Evolutionary conservation across 2,797 vertebrate genomes (phyloP), one percentile per base, ranked within the genome.

Genomic region (Diglossa cyanea): DNA sequence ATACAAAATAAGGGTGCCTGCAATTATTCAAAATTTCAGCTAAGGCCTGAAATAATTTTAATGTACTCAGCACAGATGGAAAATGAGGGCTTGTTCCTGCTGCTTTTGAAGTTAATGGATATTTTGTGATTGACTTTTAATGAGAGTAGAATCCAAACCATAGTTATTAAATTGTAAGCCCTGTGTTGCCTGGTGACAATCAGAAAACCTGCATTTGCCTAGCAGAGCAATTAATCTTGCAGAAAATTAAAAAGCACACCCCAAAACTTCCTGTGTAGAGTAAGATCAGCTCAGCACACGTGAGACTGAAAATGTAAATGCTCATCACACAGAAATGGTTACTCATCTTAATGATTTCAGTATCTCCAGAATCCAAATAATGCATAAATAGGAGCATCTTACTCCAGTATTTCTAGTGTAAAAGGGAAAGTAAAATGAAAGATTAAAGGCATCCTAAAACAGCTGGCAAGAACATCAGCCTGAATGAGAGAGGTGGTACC

Each of bases 21-120:
- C 42, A 92, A 54, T 89, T 90, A 86, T 62, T 89, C 54, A 83
- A 79, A 87, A 87, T 87, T 91, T 86, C 61, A 77, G 58, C 70
- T 77, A 74, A 80, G 58, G 31, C 51, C 54, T 87, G 74, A 80
- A 95, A 80, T 85, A 67, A 75, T 82, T 81, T 79, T 85, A 63
- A 86, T 90, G 53, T 73, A 86, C 80, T 87, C 86, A 54, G 60
- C 62, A 77, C 80, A 92, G 91, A 93, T 74, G 37, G 82, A 96
- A 90, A 94, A 94, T 60, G 28, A 86, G 55, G 85, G 35, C n/a
- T 84, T 70, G 66, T 73, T 95, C 77, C 86, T 77, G 51, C 74
- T 94, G 92, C 73, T 90, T 95, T 95, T 94, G 88, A 92, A 93
- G 83, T 94, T 91, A 93, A 95, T 90, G 88, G 88, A 50, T 90